A percentile compares a stretch with the other conserved stretches of the same genome.
Conservation (phyloP, 1,140 invertebrate genomes). For the Diabrotica undecimpunctata region DNA sequence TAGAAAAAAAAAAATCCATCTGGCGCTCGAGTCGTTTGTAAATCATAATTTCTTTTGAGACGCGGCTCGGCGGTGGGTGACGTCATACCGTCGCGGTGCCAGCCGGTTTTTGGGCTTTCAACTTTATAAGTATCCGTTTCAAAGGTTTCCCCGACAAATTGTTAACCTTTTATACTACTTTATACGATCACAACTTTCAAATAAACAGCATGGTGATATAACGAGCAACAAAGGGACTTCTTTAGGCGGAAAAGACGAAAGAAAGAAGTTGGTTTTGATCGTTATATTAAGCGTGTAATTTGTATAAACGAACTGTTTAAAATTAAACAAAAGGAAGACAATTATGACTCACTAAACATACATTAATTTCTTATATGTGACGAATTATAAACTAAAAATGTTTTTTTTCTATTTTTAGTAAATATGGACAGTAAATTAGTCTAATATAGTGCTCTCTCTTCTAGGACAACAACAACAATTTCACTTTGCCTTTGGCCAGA, state of each 20-base stretch:
- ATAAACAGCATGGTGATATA: background rate
- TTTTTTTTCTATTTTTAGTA: too few species aligned
- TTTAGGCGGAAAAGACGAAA: too few species aligned
- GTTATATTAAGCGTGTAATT: too few species aligned
- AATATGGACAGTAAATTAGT: constrained; percentile 52
- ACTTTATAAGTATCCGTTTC: constrained; percentile 24
- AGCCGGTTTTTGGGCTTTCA: constrained; percentile 15
- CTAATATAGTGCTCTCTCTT: constrained; percentile 77
- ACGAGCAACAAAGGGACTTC: background rate
- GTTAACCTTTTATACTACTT: constrained; percentile 11
- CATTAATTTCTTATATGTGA: too few species aligned
- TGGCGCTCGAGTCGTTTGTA: constrained; percentile 1
- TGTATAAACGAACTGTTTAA: too few species aligned
- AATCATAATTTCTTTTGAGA: constrained; percentile 1
- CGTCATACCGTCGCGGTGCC: constrained; percentile 9
- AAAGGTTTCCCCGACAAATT: constrained; percentile 22
- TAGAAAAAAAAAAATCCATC: background rate
- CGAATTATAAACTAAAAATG: too few species aligned
- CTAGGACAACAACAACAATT: constrained; percentile 89
- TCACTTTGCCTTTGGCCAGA: constrained; percentile 84
- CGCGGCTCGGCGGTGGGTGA: background rate
- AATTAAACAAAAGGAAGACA: too few species aligned
- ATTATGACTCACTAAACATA: too few species aligned
- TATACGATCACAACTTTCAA: background rate
- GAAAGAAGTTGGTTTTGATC: too few species aligned